Base-by-base conservation (phyloP, 2,888 invertebrate genomes). In the Oscheius sp. region DNA sequence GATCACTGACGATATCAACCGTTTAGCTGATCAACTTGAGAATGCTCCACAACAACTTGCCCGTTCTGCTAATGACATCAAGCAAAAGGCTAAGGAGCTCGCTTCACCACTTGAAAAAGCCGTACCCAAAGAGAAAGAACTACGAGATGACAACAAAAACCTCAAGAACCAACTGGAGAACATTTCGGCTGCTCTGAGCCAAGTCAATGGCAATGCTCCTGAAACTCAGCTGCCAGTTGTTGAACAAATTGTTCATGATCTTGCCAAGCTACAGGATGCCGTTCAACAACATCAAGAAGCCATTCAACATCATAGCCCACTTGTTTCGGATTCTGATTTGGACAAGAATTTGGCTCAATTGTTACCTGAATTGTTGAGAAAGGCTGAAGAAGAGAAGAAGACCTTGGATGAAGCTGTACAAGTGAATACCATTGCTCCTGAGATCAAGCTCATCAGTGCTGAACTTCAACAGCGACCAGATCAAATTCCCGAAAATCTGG, bases 361-460 rank as follows among this genome's bases (percentile, higher is more conserved):
- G 1, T 16, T 52, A 6, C 66, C 66, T 13, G 52, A n/a, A 9
- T 13, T 66, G 25, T n/a, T 49, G 29, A 49, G 27, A 25, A 46
- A 49, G 7, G 43, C 45, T 49, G 66, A 49, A 23, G 66, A 76
- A 69, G 49, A 72, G 45, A 68, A 71, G 41, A 73, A 74, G 63
- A 13, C 43, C 1, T 71, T 76, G 52, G 72, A 63, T 69, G 76
- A 74, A 27, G 73, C 76, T 25, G 77, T 70, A 18, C 70, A 71
- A 71, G 68, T 78, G 63, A 71, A 74, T 49, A 72, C 72, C 41
- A 64, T 80, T 46, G 77, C 76, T 53, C 81, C 81, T 41, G 73
- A 76, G 69, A 56, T 79, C 49, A 69, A 77, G 64, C 70, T 72
- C 43, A 73, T 81, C 46, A 64, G 76, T 43, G 69, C 73, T 58